Evolutionary conservation across 2,888 invertebrate genomes (phyloP).

Genomic region (Steinernema carpocapsae): DNA sequence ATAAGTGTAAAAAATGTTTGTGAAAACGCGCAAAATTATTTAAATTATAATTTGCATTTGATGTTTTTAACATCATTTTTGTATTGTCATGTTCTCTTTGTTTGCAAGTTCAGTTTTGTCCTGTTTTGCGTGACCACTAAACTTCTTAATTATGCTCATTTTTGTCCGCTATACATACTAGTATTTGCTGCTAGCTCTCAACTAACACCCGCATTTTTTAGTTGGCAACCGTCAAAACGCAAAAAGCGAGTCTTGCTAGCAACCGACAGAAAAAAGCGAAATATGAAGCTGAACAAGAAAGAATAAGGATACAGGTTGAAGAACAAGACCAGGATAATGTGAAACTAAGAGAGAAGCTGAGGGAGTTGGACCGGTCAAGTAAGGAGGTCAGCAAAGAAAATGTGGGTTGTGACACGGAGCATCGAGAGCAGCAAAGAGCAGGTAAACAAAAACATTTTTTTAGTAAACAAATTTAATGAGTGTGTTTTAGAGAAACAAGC

Average conservation of each 20-base stretch:
- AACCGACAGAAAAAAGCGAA: not conserved
- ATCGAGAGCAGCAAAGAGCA: not conserved
- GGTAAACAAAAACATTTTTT: not conserved
- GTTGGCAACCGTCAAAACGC: slow-evolving; percentile 31
- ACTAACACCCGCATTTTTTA: too few species aligned
- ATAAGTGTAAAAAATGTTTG: too few species aligned
- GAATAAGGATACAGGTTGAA: not conserved
- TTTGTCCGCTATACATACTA: too few species aligned
- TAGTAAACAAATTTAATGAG: not conserved
- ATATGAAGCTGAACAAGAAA: not conserved
- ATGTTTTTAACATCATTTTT: too few species aligned
- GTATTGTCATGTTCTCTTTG: too few species aligned
- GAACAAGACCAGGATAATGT: not conserved
- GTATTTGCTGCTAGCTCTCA: too few species aligned
- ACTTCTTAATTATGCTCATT: too few species aligned
- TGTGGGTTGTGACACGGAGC: not conserved
- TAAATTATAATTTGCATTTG: too few species aligned
- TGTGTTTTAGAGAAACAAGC: slow-evolving; percentile 21
- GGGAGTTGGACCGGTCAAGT: not conserved
- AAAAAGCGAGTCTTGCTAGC: slow-evolving; percentile 25
- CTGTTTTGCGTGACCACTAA: too few species aligned
- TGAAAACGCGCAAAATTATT: too few species aligned
- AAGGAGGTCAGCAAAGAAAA: not conserved
- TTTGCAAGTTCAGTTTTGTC: too few species aligned
- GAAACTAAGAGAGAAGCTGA: not conserved